Evolutionary conservation across 2,113 vertebrate species (phyloP).

Genomic region (Thinocorus orbignyianus): DNA sequence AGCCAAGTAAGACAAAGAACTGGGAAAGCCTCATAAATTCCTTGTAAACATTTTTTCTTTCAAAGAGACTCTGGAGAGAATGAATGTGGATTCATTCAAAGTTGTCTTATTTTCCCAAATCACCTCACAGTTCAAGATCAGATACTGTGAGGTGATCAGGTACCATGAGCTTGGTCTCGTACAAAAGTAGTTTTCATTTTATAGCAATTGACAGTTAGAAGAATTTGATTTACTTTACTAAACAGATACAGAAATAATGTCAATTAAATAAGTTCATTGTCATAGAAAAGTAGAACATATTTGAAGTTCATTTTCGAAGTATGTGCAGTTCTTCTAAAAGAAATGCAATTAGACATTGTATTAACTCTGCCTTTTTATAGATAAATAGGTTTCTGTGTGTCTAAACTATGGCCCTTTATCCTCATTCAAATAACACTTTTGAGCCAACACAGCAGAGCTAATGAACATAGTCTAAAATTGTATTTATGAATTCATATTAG

Average conservation of each 20-base stretch:
- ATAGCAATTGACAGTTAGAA: background rate
- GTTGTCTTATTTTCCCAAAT: background rate
- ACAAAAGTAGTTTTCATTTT: background rate
- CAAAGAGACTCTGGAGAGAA: background rate
- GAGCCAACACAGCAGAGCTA: background rate
- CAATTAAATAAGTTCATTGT: background rate
- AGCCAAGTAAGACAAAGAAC: background rate
- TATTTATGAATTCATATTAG: background rate
- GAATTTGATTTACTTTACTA: slow-evolving; percentile 7
- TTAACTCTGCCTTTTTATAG: background rate
- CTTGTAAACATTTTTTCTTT: background rate
- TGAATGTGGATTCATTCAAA: background rate
- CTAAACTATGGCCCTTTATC: background rate
- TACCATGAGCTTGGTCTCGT: background rate
- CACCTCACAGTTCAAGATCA: background rate
- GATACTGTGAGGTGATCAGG: background rate
- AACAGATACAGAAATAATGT: background rate
- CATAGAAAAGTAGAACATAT: background rate
- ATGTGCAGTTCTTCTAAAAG: background rate
- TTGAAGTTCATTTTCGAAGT: background rate
- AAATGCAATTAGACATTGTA: background rate
- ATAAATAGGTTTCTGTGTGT: background rate
- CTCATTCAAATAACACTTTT: background rate
- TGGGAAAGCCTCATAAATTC: background rate
- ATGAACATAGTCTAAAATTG: background rate